Evolutionary conservation across 2,113 vertebrate species (phyloP).

Genomic region (Corythoichthys intestinalis): DNA sequence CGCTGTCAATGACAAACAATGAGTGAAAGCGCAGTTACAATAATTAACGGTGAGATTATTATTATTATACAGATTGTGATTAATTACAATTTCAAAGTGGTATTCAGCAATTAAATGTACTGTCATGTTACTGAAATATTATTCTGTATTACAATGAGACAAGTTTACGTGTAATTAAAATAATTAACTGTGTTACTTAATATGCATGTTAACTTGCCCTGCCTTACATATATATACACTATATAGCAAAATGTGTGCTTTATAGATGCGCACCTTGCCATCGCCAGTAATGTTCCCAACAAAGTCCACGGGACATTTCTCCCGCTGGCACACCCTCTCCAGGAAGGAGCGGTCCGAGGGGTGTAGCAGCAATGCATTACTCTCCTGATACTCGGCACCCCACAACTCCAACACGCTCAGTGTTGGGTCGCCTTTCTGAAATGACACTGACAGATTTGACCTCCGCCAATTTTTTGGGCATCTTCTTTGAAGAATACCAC

Average conservation of each 20-base stretch:
- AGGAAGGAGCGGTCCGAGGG: slow-evolving; percentile 68
- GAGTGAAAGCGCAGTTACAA: no score
- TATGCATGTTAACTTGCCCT: no score
- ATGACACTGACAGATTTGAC: not conserved
- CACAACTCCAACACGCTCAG: slow-evolving; percentile 88
- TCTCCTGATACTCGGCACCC: slow-evolving; percentile 93
- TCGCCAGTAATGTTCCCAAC: slow-evolving; percentile 85
- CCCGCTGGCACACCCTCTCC: slow-evolving; percentile 75
- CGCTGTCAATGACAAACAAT: no score
- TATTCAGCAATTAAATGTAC: no score
- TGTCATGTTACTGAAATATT: no score
- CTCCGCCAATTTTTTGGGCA: not conserved
- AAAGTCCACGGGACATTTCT: slow-evolving; percentile 83
- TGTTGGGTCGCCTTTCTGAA: slow-evolving; percentile 85
- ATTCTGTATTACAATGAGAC: no score
- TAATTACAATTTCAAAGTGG: no score
- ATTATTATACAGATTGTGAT: no score
- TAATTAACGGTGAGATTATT: no score
- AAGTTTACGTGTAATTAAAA: no score
- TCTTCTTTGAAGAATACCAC: not conserved
- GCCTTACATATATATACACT: no score
- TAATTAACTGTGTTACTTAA: no score
- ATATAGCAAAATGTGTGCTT: not conserved
- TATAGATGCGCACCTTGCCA: slow-evolving; percentile 63
- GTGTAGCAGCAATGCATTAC: slow-evolving; percentile 82